phyloP scores from a whole-genome alignment of 1,140 invertebrate genomes.

The Danaus melanippus region DNA sequence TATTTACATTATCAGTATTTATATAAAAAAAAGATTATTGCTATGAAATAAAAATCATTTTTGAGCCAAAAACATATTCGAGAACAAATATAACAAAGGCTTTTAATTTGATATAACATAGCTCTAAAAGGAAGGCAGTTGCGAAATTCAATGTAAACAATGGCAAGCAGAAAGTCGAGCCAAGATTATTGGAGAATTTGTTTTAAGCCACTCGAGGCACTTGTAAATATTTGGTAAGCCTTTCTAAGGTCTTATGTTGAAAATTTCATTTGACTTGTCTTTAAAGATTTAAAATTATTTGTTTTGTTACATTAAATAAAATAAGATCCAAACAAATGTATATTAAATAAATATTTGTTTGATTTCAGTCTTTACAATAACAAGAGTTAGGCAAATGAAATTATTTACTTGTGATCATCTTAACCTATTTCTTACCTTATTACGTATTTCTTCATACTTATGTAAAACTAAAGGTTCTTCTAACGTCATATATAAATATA shows the following conservation, averaged over 20 bases:
- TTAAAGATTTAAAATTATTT: conserved; percentile 55
- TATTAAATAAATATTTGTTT: background rate
- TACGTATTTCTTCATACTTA: too few species aligned
- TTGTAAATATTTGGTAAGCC: conserved; percentile 68
- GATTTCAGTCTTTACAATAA: too few species aligned
- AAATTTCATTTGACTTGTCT: conserved; percentile 49
- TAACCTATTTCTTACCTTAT: too few species aligned
- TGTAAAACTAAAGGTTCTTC: too few species aligned
- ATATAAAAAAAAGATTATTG: too few species aligned
- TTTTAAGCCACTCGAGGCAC: conserved; percentile 65
- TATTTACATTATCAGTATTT: too few species aligned
- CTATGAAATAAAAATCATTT: too few species aligned
- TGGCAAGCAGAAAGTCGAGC: conserved; percentile 45
- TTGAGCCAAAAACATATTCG: too few species aligned
- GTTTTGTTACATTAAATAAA: conserved; percentile 24
- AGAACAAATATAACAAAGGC: too few species aligned
- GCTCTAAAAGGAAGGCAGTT: conserved; percentile 29
- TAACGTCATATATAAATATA: too few species aligned
- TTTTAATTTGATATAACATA: conserved; percentile 8
- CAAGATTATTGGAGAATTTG: conserved; percentile 67
- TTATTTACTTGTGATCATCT: too few species aligned
- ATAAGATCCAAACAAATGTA: conserved; percentile 21
- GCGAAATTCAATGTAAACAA: conserved; percentile 58
- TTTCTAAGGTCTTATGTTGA: conserved; percentile 41
- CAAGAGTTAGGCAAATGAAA: too few species aligned